Evolutionary conservation across 2,113 vertebrate genomes (phyloP).

Genomic region (Alligator sinensis): DNA sequence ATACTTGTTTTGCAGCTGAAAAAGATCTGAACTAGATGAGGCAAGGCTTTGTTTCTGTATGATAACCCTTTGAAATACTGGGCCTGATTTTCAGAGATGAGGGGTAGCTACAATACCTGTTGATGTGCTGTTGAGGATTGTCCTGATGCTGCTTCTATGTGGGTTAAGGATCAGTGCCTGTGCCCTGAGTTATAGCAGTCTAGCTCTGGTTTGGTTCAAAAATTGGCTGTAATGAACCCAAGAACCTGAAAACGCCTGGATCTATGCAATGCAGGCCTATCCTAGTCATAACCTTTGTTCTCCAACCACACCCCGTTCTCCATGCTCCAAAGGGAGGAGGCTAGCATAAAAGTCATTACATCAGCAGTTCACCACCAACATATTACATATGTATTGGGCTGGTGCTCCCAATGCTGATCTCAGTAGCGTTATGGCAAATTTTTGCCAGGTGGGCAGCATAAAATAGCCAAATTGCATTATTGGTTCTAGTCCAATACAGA

Average conservation of each 20-base stretch:
- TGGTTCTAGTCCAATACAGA: not conserved
- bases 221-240: not conserved
- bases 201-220: fast-evolving
- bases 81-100: not conserved
- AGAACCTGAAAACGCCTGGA: not conserved
- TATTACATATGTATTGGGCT: not conserved
- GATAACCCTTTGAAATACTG: not conserved
- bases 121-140: not conserved
- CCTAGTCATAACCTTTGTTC: not conserved
- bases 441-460: not conserved
- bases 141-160: not conserved
- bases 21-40: not conserved
- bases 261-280: fast-evolving
- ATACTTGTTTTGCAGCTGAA: not conserved
- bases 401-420: not conserved
- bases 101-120: not conserved
- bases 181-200: not conserved
- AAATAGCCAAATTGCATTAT: not conserved
- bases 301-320: not conserved
- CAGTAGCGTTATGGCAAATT: fast-evolving
- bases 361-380: not conserved
- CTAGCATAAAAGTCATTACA: not conserved
- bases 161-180: fast-evolving
- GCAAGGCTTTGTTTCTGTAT: not conserved
- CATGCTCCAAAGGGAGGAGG: not conserved